Conservation (phyloP, 2,113 vertebrate genomes). For the Phalacrocorax aristotelis region DNA sequence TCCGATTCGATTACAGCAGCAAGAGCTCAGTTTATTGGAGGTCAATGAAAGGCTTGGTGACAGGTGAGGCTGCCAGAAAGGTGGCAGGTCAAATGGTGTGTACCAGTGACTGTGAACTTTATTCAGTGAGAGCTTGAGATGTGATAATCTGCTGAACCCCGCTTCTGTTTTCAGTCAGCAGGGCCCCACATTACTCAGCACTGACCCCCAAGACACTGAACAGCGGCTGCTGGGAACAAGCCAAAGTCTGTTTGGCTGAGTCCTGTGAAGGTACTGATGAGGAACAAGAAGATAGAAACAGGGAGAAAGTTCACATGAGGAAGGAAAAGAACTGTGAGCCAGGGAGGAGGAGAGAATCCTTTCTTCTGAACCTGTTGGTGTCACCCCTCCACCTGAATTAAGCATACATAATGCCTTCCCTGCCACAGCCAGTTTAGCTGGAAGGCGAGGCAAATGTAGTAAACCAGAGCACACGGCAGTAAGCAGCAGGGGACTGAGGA, state of each 20-base stretch:
- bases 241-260: fast-evolving
- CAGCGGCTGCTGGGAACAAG: not conserved
- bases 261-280: not conserved
- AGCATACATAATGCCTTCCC: not conserved
- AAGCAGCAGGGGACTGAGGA: not conserved
- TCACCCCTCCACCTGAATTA: not conserved
- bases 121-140: not conserved
- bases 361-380: not conserved
- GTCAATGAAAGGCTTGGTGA: not conserved
- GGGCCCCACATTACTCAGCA: too few relatives aligned
- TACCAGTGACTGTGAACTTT: not conserved
- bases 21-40: not conserved
- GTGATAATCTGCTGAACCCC: not conserved
- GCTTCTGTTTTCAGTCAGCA: not conserved
- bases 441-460: not conserved
- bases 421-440: not conserved
- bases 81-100: not conserved
- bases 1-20: not conserved
- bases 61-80: not conserved
- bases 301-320: not conserved
- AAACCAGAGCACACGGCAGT: not conserved
- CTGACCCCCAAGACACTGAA: not conserved
- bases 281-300: not conserved
- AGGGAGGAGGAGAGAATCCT: not conserved
- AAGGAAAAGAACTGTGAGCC: not conserved